phyloP scores from a whole-genome alignment of 2,888 invertebrate genomes.

The Chrysina gloriosa region DNA sequence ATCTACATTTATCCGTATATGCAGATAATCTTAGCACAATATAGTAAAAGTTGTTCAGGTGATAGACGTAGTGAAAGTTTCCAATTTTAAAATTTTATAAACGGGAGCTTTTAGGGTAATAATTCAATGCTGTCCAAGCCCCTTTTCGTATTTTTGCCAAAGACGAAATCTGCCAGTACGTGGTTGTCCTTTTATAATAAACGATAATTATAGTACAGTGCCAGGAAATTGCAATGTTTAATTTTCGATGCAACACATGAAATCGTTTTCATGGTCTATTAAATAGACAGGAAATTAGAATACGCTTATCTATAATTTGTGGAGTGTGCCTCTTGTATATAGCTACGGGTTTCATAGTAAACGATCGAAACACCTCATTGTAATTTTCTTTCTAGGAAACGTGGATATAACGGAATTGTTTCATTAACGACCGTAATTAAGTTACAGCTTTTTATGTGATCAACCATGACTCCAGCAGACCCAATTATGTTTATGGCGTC shows the following conservation, averaged over 20 bases:
- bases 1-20: too few relatives aligned
- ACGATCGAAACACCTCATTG: constrained; percentile 11
- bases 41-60: not conserved
- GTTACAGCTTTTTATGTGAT: constrained; percentile 11
- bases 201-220: constrained; percentile 27
- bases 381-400: constrained; percentile 32
- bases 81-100: not conserved
- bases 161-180: not conserved
- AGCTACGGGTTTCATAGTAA: constrained; percentile 26
- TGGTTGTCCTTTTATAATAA: constrained; percentile 18
- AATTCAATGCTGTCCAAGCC: not conserved
- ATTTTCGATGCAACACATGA: constrained; percentile 38
- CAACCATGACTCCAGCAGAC: constrained; percentile 22
- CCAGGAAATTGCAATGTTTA: constrained; percentile 40
- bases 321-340: constrained; percentile 38
- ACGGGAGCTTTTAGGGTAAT: not conserved
- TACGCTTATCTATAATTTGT: constrained; percentile 37
- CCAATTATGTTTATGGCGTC: constrained; percentile 23
- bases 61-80: not conserved
- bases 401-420: constrained; percentile 26
- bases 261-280: constrained; percentile 55
- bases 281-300: constrained; percentile 50
- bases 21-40: not conserved
- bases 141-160: not conserved
- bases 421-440: constrained; percentile 30